Evolutionary conservation across 1,140 invertebrate genomes (phyloP).

Genomic region (Pogonomyrmex barbatus): DNA sequence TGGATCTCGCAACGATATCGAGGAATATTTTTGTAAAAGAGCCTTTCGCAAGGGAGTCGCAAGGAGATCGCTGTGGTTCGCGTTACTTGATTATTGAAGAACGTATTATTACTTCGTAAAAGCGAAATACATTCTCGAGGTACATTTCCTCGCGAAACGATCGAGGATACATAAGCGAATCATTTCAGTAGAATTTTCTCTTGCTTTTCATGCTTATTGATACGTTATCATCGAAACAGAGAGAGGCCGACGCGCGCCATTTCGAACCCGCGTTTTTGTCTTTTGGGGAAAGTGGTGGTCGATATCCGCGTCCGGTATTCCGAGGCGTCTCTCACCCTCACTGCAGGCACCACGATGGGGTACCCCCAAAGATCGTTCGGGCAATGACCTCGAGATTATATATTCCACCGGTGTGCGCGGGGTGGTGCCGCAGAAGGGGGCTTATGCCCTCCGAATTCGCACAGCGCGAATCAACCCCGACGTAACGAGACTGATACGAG

Average conservation of each 20-base stretch:
- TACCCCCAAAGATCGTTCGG: constrained; percentile 84
- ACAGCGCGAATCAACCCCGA: constrained; percentile 38
- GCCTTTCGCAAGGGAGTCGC: too few species aligned
- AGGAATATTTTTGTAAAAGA: neutral
- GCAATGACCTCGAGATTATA: constrained; percentile 82
- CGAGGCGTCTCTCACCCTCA: constrained; percentile 77
- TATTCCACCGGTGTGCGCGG: constrained; percentile 69
- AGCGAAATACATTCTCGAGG: neutral
- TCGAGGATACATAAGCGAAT: neutral
- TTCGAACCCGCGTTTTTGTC: constrained; percentile 55
- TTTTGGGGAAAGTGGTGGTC: constrained; percentile 75
- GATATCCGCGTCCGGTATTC: constrained; percentile 73
- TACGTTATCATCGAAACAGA: neutral
- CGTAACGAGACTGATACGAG: neutral
- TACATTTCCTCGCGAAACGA: neutral
- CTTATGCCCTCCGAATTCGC: constrained; percentile 56
- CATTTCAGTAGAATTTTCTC: neutral
- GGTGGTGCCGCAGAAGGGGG: constrained; percentile 18
- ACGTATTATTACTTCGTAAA: neutral
- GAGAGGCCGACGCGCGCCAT: constrained; percentile 8
- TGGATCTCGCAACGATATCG: neutral
- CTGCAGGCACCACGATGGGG: constrained; percentile 73
- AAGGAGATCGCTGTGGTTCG: neutral
- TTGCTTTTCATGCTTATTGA: constrained; percentile 4
- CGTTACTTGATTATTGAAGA: neutral